Evolutionary conservation across 2,113 vertebrate species (phyloP), one percentile per base, ranked within the genome.

Genomic region (Dendropsophus ebraccatus): DNA sequence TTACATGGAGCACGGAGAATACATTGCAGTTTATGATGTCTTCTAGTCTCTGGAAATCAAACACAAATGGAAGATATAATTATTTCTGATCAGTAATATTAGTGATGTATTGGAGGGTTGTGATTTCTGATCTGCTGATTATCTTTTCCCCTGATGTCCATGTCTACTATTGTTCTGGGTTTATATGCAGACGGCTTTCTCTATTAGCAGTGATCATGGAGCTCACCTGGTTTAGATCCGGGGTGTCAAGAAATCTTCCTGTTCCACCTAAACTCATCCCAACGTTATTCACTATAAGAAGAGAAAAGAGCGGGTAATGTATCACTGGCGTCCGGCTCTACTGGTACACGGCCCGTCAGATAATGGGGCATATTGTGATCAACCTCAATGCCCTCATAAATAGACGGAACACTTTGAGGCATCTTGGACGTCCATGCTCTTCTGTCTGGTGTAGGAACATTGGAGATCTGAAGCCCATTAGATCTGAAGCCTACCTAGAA

Each of bases 1-100:
- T 78, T 21, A 91, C 88, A 83, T 90, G 88, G 23, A 58, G 8
- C 49, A 83, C 37, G 0, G 89, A 90, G 49, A 88, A 5, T 13
- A 72, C 5, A 13, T 89, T 91, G 77, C 88, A 89, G 77, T 89
- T 88, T 8, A 90, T 11, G 0, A 84, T 21, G 35, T 90, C 62
- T 1, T 13, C 17, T 1, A 87, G 16, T 13, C 0, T 30, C 90
- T 89, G 56, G 75, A n/a, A 62, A 56, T 62, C 0, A 16, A 67
- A 67, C 8, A 41, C 13, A 65, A 37, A 65, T 12, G 12, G 17
- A n/a, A 23, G n/a, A 11, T 21, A 70, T 25, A 21, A 70, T 21
- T 70, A 37, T 19, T 21, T 37, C 17, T 35, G 3, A 21, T 2
- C 8, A 9, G 37, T 21, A 37, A 9, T 23, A 5, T n/a, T 41